Evolutionary conservation across 2,113 vertebrate species (phyloP).

Genomic region (Paedocypris sp.): DNA sequence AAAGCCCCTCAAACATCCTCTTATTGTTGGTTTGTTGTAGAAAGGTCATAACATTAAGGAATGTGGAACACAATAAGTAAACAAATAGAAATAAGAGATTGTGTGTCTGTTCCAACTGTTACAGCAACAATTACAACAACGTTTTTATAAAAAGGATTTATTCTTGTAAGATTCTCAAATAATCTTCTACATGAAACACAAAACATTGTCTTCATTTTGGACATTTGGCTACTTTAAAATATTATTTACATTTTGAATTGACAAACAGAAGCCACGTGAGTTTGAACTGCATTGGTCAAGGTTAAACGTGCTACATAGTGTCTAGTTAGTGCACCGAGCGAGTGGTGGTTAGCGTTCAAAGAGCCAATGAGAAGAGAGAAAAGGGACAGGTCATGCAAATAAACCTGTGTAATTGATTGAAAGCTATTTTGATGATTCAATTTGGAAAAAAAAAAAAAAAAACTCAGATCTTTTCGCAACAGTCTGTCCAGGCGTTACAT

Average conservation of each 20-base stretch:
- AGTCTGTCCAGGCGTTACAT: neutral
- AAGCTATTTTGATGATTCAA: neutral
- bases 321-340: too few relatives aligned
- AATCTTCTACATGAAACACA: constrained; percentile 39
- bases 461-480: neutral
- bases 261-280: constrained; percentile 20
- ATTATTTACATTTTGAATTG: constrained; percentile 62
- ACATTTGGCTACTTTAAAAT: constrained; percentile 37
- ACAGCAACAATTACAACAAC: neutral
- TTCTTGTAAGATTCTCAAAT: constrained; percentile 34
- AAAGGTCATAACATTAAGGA: too few relatives aligned
- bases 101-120: neutral
- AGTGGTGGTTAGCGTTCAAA: neutral
- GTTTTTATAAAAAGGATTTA: constrained; percentile 41
- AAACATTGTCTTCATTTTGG: constrained; percentile 40
- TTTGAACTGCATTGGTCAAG: constrained; percentile 34
- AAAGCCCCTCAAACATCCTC: too few relatives aligned
- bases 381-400: neutral
- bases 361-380: constrained; percentile 49
- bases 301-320: constrained; percentile 1
- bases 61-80: too few relatives aligned
- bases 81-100: too few relatives aligned
- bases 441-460: neutral
- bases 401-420: neutral
- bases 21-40: too few relatives aligned